Percentiles rank a stretch among this genome's conserved stretches.
phyloP scores from a whole-genome alignment of 2,888 invertebrate genomes.

The Troilus luridus region DNA sequence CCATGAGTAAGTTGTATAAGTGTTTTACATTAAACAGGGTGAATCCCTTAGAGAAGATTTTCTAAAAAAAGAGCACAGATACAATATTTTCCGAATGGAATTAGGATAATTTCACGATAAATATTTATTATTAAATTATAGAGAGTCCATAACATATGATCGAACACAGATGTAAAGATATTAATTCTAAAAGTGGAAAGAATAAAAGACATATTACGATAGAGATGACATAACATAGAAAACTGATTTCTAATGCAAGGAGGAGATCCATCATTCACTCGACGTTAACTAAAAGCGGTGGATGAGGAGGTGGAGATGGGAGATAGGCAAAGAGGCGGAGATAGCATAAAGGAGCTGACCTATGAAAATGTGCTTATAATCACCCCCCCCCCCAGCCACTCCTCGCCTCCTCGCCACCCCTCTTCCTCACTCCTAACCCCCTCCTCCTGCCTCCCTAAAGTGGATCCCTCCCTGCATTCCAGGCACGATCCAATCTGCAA shows the following conservation, averaged over 20 bases:
- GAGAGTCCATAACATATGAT: no score
- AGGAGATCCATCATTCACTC: background rate
- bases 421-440: background rate
- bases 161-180: no score
- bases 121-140: no score
- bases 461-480: constrained; percentile 7
- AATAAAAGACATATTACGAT: background rate
- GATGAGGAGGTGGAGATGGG: background rate
- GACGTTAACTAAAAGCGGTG: background rate
- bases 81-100: no score
- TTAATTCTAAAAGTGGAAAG: background rate
- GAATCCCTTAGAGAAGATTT: no score
- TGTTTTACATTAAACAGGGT: no score
- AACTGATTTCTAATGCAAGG: background rate
- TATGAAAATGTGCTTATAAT: constrained; percentile 48
- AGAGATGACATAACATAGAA: background rate
- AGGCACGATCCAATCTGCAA: constrained; percentile 21
- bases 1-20: no score
- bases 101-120: no score
- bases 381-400: background rate
- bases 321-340: background rate
- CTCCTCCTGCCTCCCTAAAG: background rate
- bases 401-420: background rate
- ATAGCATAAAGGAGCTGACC: constrained; percentile 40
- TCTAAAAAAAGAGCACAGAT: no score